Conservation (phyloP, 2,113 vertebrate species). For the Zootoca vivipara region DNA sequence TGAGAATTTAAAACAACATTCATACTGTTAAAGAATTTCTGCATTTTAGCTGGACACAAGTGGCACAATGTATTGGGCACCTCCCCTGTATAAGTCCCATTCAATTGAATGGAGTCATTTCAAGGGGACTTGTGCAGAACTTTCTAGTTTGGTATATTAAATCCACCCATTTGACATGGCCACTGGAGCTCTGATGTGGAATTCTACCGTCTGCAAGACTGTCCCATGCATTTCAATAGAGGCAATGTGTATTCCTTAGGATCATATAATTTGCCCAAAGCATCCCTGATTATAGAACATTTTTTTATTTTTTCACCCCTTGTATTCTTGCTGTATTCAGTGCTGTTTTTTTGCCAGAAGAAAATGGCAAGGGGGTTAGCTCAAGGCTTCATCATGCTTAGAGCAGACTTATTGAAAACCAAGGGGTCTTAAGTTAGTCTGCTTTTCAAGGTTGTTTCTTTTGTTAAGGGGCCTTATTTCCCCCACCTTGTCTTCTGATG, state of each 20-base stretch:
- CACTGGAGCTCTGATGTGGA: not conserved
- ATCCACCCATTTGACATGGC: not conserved
- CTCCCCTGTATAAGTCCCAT: no score
- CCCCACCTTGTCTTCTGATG: not conserved
- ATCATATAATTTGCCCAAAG: no score
- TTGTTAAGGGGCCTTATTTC: not conserved
- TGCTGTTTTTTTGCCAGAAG: no score
- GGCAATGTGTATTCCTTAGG: not conserved
- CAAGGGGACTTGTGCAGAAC: not conserved
- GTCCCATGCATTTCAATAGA: not conserved
- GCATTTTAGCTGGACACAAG: not conserved
- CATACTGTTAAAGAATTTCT: not conserved
- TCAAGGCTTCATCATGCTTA: no score
- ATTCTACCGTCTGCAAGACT: not conserved
- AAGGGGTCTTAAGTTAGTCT: not conserved
- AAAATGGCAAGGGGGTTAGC: no score
- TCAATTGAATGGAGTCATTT: not conserved
- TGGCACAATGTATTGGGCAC: not conserved
- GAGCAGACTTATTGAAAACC: no score
- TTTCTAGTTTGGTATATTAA: not conserved
- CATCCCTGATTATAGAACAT: no score
- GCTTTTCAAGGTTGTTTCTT: not conserved
- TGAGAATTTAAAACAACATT: not conserved
- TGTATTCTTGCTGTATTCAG: no score
- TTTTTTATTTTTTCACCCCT: no score